A percentile compares a stretch with the other conserved stretches of the same genome.
Evolutionary conservation across 37 sponge, comb jelly and placozoan genomes (phyloP).

Genomic region (Bolinopsis microptera): DNA sequence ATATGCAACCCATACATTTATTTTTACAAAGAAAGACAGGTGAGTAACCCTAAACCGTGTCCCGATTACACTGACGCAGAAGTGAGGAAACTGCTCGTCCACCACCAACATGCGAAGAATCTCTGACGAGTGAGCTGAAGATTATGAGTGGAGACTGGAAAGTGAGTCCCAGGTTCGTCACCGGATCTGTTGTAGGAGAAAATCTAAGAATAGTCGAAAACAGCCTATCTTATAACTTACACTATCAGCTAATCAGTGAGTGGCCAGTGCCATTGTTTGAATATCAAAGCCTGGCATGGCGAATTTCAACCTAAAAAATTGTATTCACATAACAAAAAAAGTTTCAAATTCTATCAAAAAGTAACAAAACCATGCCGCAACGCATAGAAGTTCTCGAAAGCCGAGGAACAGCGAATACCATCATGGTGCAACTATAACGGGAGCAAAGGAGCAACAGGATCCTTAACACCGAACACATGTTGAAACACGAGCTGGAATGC

Average conservation of each 20-base stretch:
- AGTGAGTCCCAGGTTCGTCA: constrained; percentile 33
- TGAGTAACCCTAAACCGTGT: background rate
- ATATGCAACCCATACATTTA: no score
- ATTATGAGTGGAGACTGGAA: constrained; percentile 60
- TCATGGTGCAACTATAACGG: constrained; percentile 59
- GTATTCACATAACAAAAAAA: no score
- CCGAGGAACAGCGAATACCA: constrained; percentile 51
- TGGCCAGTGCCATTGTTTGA: no score
- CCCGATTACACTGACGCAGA: constrained; percentile 58
- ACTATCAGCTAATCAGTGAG: no score
- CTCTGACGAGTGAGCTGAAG: constrained; percentile 8
- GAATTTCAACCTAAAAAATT: no score
- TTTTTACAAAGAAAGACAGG: no score
- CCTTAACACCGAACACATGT: constrained; percentile 20
- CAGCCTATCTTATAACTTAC: no score
- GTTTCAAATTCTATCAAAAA: no score
- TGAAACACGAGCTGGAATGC: background rate
- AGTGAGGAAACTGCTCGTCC: constrained; percentile 43
- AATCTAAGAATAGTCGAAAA: no score
- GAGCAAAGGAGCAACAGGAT: constrained; percentile 6
- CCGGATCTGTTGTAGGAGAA: no score
- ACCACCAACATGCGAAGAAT: background rate
- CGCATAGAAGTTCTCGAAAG: constrained; percentile 64
- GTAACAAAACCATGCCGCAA: no score
- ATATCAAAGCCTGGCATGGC: no score